Evolutionary conservation across 2,113 vertebrate genomes (phyloP), one percentile per base, ranked within the genome.

Genomic region (Prochilodus magdalenae): DNA sequence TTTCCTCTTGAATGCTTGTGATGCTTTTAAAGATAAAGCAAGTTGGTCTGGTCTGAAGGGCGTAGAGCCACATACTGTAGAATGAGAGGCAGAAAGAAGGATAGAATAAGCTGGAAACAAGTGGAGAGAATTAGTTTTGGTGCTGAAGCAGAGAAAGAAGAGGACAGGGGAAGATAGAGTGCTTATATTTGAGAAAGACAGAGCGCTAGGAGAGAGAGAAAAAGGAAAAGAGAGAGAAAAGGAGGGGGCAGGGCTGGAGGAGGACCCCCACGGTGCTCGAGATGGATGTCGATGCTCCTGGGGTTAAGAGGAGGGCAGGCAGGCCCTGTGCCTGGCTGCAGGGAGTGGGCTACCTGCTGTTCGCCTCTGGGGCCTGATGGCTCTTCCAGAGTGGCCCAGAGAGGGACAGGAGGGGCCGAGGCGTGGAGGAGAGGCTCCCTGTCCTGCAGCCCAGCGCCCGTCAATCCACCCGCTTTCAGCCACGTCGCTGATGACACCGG

Each of bases 301-400:
- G 85, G 84, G 85, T 88, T 88, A 88, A 88, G 86, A 86, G 85
- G 80, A 85, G 87, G 85, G 83, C 85, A 86, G 72, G 85, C 85
- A 83, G 83, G 81, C 87, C 82, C 84, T 89, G 86, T 89, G 88
- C 84, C 88, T 76, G 87, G 86, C 87, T 81, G 84, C 79, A 82
- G 87, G 87, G 84, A 84, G 84, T 62, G 44, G 85, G 80, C 87
- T 81, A 74, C 88, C 88, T 84, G 84, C 82, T 78, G 84, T 81
- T 87, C 44, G 80, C 84, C 86, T 87, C 79, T 79, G 86, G 84
- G 86, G 86, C 80, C 86, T 86, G 86, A 87, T 89, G 84, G 84
- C 60, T 87, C 86, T 89, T 89, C 88, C 88, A 89, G 88, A 89
- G 79, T 78, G 74, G 53, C 62, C 60, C 57, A 73, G 73, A 80